Evolutionary conservation across 1,140 invertebrate species (phyloP).

Genomic region (Lasioglossum albipes): DNA sequence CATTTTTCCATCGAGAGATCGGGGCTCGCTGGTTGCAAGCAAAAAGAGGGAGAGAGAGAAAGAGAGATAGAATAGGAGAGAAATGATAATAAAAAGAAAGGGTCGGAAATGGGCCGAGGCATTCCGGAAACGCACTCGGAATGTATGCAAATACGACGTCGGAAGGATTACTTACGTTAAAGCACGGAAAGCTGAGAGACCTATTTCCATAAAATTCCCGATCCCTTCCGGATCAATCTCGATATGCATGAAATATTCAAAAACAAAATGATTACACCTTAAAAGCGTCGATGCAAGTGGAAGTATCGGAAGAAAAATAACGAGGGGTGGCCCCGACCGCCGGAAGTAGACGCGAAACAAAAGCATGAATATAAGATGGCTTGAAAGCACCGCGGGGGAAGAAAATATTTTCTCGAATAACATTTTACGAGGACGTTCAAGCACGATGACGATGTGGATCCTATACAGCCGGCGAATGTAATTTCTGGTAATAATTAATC

Average conservation of each 20-base stretch:
- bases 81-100: background rate
- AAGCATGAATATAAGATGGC: slow-evolving; percentile 46
- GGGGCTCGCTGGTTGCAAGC: too few species aligned
- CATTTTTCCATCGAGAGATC: background rate
- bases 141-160: slow-evolving; percentile 42
- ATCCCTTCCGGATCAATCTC: slow-evolving; percentile 44
- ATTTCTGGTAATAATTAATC: slow-evolving; percentile 1
- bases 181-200: background rate
- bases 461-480: too few species aligned
- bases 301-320: slow-evolving; percentile 27
- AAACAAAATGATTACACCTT: slow-evolving; percentile 50
- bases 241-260: slow-evolving; percentile 46
- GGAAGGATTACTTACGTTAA: slow-evolving; percentile 49
- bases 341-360: slow-evolving; percentile 18
- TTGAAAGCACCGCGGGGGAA: slow-evolving; percentile 1
- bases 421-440: background rate
- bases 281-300: slow-evolving; percentile 33
- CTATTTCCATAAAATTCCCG: slow-evolving; percentile 47
- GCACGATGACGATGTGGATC: background rate
- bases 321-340: slow-evolving; percentile 1
- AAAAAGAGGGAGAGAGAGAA: background rate
- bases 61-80: background rate
- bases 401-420: slow-evolving; percentile 30
- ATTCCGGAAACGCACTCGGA: slow-evolving; percentile 37
- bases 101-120: slow-evolving; percentile 3